Conservation (phyloP, 2,888 invertebrate genomes). For the Raillietiella orientalis region DNA sequence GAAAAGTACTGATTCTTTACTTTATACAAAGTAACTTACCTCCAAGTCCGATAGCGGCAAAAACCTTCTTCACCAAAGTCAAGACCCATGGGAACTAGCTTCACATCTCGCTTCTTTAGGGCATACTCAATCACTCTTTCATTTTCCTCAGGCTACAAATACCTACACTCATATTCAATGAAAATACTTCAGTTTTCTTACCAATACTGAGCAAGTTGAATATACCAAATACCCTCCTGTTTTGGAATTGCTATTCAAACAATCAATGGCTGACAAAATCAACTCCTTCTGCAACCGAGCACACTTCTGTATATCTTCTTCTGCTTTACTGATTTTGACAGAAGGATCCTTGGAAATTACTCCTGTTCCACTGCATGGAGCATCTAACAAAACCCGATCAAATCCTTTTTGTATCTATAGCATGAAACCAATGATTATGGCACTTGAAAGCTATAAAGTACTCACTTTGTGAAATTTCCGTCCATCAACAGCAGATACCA, state of each 20-base stretch:
- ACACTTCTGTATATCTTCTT: slow-evolving; percentile 60
- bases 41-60: slow-evolving; percentile 37
- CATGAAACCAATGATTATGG: too few relatives aligned
- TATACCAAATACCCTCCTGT: slow-evolving; percentile 88
- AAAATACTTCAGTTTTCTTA: slow-evolving; percentile 10
- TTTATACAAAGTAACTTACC: slow-evolving; percentile 8
- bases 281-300: slow-evolving; percentile 72
- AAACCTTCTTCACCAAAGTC: slow-evolving; percentile 91
- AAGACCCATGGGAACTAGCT: slow-evolving; percentile 65
- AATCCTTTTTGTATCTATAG: slow-evolving; percentile 49
- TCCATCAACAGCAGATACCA: slow-evolving; percentile 68
- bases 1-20: slow-evolving; percentile 4
- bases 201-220: slow-evolving; percentile 85
- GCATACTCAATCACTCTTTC: slow-evolving; percentile 91
- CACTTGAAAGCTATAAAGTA: slow-evolving; percentile 3
- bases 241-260: slow-evolving; percentile 59
- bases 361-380: slow-evolving; percentile 94
- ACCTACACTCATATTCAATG: slow-evolving; percentile 4
- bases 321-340: slow-evolving; percentile 72
- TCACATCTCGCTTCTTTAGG: slow-evolving; percentile 56
- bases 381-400: slow-evolving; percentile 80
- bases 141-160: slow-evolving; percentile 66
- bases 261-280: slow-evolving; percentile 82
- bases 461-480: slow-evolving; percentile 33
- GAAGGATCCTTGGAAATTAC: slow-evolving; percentile 89